Evolutionary conservation across 2,888 invertebrate genomes (phyloP), one percentile per base, ranked within the genome.

Genomic region (Ephialtes manifestator): DNA sequence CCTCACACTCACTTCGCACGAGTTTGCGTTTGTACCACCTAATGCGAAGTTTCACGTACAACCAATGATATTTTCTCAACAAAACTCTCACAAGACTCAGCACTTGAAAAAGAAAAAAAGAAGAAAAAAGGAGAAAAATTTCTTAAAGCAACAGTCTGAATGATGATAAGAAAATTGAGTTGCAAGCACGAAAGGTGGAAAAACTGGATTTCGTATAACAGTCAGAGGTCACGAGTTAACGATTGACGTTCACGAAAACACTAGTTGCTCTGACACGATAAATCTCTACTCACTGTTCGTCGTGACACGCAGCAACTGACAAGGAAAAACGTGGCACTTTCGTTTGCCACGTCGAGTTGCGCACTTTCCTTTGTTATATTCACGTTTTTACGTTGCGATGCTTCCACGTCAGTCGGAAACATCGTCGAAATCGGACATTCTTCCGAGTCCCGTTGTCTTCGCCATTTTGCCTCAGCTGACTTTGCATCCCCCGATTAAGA

Each of bases 391-490:
- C 13, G 28, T 4, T 20, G 8, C 31, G 60, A 13, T 13, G 48
- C 5, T 3, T 71, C 65, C 71, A 43, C 31, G 24, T 83, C 76
- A 83, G 35, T 80, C 72, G 43, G 70, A 74, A 60, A 67, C 76
- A 80, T 83, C 71, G 60, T 80, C 68, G 58, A 55, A 68, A 80
- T 63, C 35, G 39, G 77, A 63, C 75, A 67, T 72, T 83, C 70
- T 72, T 43, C 67, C 60, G 53, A 68, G 35, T 43, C 31, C 65
- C 83, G 72, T 80, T 76, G 80, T 77, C 71, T 79, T 86, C 90
- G 89, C 90, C 90, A 90, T 90, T 86, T 91, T 90, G 86, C 88
- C 87, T 87, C 90, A 90, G 91, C 91, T 91, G 90, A 90, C 76
- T 85, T 80, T 77, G 65, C 85, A 85, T 82, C 80, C 83, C 85